Conservation (phyloP, 1,140 invertebrate genomes). For the Protaetia brevitarsis region DNA sequence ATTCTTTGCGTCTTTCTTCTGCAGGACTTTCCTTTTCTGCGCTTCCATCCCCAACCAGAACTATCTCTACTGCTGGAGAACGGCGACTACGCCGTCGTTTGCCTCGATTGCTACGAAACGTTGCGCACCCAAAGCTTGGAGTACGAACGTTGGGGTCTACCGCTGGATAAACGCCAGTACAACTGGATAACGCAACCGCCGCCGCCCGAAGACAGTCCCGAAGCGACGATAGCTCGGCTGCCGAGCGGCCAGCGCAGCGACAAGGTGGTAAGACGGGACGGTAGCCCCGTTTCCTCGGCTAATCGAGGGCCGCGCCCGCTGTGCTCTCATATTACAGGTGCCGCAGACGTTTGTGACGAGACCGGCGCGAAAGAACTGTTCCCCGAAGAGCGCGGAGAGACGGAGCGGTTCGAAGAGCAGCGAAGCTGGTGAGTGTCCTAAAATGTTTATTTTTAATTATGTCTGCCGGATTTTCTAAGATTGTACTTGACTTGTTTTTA, state of each 20-base stretch:
- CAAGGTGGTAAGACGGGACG: conserved; percentile 60
- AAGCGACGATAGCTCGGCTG: conserved; percentile 73
- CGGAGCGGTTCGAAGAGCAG: conserved; percentile 46
- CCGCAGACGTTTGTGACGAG: conserved; percentile 57
- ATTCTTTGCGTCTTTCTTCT: not conserved
- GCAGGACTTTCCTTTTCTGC: conserved; percentile 72
- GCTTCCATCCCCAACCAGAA: conserved; percentile 76
- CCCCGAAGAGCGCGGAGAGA: conserved; percentile 57
- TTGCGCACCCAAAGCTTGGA: conserved; percentile 77
- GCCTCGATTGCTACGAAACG: conserved; percentile 88
- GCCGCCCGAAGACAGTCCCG: conserved; percentile 80
- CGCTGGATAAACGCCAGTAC: conserved; percentile 81
- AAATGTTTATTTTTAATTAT: not conserved
- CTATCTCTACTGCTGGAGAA: conserved; percentile 83
- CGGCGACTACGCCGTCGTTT: conserved; percentile 87
- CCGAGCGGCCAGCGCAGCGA: conserved; percentile 77
- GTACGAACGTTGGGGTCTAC: conserved; percentile 85
- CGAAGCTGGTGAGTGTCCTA: conserved; percentile 42
- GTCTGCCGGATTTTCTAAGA: no score
- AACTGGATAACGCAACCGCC: conserved; percentile 90
- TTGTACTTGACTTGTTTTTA: no score
- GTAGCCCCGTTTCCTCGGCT: not conserved
- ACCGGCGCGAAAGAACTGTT: conserved; percentile 60
- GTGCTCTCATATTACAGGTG: conserved; percentile 48
- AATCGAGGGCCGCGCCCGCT: not conserved